Base-by-base conservation (phyloP, 2,888 invertebrate species). In the Orgyia antiqua region DNA sequence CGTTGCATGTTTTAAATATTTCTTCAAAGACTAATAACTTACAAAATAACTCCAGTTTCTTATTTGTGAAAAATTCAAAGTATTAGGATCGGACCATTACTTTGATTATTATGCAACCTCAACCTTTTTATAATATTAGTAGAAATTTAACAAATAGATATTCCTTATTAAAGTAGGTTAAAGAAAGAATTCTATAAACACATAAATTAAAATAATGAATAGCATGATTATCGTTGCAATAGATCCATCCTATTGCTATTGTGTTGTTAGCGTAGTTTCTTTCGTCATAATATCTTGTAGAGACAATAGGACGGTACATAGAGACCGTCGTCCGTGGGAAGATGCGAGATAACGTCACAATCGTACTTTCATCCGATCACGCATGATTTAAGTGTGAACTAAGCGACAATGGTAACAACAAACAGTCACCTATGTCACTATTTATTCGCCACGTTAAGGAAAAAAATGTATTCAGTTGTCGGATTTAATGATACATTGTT, bases 351-450 rank as follows among this genome's bases (percentile, higher is more conserved):
- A 77, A 60, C 55, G 41, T 52, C 51, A 64, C 68, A 70, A 69
- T 72, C 67, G 71, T 67, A 74, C 77, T 79, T 82, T 83, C 80
- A 76, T 75, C 74, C 58, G 62, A 79, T 71, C 73, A 76, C 69
- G 74, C 73, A 69, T 80, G 77, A 80, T 80, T 74, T 74, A 79
- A 74, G 71, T 76, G 80, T 58, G 77, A 77, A 75, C 62, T 52
- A 37, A 38, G 60, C 57, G 66, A 78, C 76, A 80, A 76, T 71
- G 59, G n/a, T n/a, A n/a, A 57, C 52, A 60, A 52, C 52, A 12
- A 23, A 27, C 37, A 36, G 42, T 33, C 40, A 42, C 38, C 33
- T 42, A 33, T 36, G 45, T 38, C 42, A 37, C 34, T 36, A 31
- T 31, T 12, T 28, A 28, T 29, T 27, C 19, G 20, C 9, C 9